Evolutionary conservation across 2,797 vertebrate genomes (phyloP), one percentile per base, ranked within the genome.

Genomic region (Eremophila alpestris): DNA sequence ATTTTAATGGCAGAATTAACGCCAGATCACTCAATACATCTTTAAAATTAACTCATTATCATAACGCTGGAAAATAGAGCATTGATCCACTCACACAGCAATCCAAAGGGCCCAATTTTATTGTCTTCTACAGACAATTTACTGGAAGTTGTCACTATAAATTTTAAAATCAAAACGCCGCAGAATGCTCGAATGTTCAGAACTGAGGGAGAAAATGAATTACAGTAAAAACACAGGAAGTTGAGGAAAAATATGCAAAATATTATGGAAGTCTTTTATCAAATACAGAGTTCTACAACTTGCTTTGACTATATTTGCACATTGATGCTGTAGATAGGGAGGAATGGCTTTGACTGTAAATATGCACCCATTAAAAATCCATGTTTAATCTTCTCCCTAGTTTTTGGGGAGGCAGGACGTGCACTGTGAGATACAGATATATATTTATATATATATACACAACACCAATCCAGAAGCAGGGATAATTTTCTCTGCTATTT

Each of bases 1-100:
- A 96, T 95, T 85, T 95, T 89, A 93, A 94, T 89, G 87, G 59
- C 91, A 89, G 68, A 96, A 96, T 94, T 95, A 97, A 94, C 1
- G 16, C 68, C 87, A 93, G 94, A 94, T 93, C 94, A 89, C 71
- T 95, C 92, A 89, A 96, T 97, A 91, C 45, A 81, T 96, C 92
- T 96, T 91, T 84, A 95, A 95, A 97, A 96, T 94, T 91, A 95
- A 94, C 91, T 96, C 88, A 93, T 97, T 96, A 95, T 95, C 94
- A 92, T 97, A 97, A 94, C 59, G 2, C 83, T 95, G 88, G 93
- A 96, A 97, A 96, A 96, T 83, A 94, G 96, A 94, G 82, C 92
- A 95, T 95, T 94, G 96, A 96, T 97, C 94, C 86, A 91, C 87
- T 91, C 82, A 68, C 71, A 83, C 43, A 85, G 74, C 76, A 69